phyloP scores from a whole-genome alignment of 1,140 invertebrate species.

The Cyphomyrmex costatus region DNA sequence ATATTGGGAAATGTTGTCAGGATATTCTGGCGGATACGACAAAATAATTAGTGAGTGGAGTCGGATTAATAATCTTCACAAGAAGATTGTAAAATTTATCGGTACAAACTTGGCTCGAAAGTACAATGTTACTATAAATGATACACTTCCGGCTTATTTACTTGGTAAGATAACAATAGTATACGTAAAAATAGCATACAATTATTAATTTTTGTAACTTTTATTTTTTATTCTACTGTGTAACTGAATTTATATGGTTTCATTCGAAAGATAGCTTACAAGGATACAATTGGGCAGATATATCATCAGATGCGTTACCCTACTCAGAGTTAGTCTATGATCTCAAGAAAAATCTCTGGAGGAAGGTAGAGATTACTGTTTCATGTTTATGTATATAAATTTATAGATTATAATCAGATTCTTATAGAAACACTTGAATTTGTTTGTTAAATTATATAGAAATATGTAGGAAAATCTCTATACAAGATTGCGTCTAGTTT shows the following conservation, averaged over 20 bases:
- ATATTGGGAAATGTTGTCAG: constrained; percentile 89
- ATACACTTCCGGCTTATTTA: constrained; percentile 87
- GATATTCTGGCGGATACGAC: constrained; percentile 86
- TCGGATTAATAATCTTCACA: constrained; percentile 86
- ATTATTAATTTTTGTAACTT: neutral
- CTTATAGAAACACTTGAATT: constrained; percentile 18
- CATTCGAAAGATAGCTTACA: constrained; percentile 86
- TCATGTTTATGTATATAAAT: neutral
- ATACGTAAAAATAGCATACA: neutral
- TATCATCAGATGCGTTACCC: constrained; percentile 87
- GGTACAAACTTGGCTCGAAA: constrained; percentile 79
- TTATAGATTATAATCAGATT: constrained; percentile 43
- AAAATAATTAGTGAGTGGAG: constrained; percentile 87
- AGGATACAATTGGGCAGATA: constrained; percentile 88
- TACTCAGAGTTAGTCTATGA: constrained; percentile 87
- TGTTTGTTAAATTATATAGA: constrained; percentile 81
- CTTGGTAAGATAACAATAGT: constrained; percentile 85
- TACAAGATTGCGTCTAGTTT: constrained; percentile 86
- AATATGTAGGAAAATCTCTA: constrained; percentile 86
- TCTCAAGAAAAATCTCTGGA: constrained; percentile 87
- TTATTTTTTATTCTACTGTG: neutral
- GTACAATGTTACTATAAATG: constrained; percentile 80
- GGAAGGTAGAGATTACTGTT: constrained; percentile 85
- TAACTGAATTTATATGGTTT: constrained; percentile 15
- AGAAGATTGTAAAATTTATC: constrained; percentile 88